phyloP scores from a whole-genome alignment of 1,140 invertebrate genomes.

The Spodoptera litura region DNA sequence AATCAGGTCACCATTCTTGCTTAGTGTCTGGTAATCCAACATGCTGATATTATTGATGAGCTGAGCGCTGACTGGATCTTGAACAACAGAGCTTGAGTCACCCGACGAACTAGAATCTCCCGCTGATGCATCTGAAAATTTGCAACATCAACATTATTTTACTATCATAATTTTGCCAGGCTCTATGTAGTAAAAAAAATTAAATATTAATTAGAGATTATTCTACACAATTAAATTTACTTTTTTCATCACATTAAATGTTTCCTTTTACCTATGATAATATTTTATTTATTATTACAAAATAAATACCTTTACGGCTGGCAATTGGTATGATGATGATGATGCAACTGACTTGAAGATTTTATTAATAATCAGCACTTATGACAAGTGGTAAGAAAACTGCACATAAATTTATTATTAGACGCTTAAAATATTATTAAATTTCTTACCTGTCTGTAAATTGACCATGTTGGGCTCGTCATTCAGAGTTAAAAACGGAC shows the following conservation, averaged over 20 bases:
- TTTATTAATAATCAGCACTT: no score
- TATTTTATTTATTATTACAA: no score
- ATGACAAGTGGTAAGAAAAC: no score
- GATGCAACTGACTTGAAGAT: no score
- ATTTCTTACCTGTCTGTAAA: constrained; percentile 42
- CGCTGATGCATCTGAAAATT: constrained; percentile 68
- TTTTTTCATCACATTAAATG: no score
- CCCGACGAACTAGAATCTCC: constrained; percentile 83
- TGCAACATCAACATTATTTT: neutral
- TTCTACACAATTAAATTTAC: no score
- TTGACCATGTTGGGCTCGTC: constrained; percentile 60
- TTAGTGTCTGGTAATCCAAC: constrained; percentile 84
- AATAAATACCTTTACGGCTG: no score
- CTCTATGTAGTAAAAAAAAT: no score
- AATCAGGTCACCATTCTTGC: constrained; percentile 81
- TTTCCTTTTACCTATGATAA: no score
- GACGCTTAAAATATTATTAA: neutral
- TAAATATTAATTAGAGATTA: no score
- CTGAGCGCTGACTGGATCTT: constrained; percentile 84
- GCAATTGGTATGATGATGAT: no score
- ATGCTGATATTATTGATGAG: constrained; percentile 86
- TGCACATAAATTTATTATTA: neutral
- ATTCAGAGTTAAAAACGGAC: constrained; percentile 68
- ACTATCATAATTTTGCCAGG: no score
- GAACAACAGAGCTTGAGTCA: constrained; percentile 80